Evolutionary conservation across 2,113 vertebrate genomes (phyloP).

Genomic region (Monarcha castaneiventris): DNA sequence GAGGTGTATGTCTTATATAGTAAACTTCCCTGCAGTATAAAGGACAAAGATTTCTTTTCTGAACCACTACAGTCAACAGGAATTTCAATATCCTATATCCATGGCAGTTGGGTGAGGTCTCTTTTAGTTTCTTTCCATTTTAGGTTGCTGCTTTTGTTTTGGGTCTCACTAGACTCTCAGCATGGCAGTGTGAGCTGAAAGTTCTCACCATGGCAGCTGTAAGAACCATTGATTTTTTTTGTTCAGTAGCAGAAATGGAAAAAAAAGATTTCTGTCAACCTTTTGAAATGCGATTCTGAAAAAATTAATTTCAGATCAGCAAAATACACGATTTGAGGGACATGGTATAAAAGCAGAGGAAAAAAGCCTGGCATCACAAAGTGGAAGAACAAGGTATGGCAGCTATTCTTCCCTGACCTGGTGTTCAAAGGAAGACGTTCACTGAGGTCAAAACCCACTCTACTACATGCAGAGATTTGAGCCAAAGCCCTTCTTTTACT

Average conservation of each 20-base stretch:
- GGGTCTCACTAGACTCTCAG: background rate
- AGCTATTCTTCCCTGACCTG: background rate
- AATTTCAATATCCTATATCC: background rate
- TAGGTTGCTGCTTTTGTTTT: background rate
- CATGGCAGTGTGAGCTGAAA: rapidly evolving
- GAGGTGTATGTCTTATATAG: background rate
- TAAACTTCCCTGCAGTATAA: background rate
- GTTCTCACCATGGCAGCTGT: background rate
- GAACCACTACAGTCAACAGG: background rate
- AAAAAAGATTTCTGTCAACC: background rate
- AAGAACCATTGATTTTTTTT: background rate
- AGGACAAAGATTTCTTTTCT: background rate
- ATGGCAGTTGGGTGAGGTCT: background rate
- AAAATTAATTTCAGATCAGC: background rate
- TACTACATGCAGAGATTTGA: background rate
- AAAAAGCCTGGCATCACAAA: background rate
- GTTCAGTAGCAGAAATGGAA: background rate
- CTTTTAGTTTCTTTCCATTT: background rate
- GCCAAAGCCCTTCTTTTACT: background rate
- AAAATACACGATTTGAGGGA: background rate
- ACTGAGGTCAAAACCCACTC: background rate
- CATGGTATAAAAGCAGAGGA: background rate
- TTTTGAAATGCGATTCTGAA: background rate
- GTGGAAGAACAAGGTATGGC: background rate
- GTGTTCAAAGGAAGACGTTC: background rate